A percentile compares a stretch with the other conserved stretches of the same genome.
These are phyloP conservation scores for Thinocorus orbignyianus DNA, from an alignment of 2,113 vertebrate species.

Conservation along the genomic window DNA sequence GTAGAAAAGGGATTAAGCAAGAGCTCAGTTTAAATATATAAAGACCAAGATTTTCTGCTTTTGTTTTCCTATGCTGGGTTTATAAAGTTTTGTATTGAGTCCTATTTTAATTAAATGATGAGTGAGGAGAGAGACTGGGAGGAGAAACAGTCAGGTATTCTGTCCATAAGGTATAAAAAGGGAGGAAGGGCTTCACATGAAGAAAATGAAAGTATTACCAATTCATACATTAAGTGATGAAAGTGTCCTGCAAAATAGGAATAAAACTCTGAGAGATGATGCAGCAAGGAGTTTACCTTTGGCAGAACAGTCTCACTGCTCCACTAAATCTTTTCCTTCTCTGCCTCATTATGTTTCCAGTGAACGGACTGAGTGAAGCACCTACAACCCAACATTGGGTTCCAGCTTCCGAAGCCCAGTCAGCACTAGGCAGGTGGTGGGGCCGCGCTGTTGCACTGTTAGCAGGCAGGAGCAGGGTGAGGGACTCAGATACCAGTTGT, in stretches of 20 bases:
- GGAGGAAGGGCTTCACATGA: background rate
- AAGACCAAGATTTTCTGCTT: background rate
- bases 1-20: background rate
- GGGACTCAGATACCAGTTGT: background rate
- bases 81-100: background rate
- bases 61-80: background rate
- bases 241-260: background rate
- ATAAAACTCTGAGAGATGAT: background rate
- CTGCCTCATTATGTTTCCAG: background rate
- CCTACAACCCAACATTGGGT: background rate
- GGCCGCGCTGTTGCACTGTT: background rate
- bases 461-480: background rate
- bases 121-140: background rate
- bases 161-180: background rate
- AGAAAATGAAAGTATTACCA: background rate
- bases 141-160: background rate
- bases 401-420: background rate
- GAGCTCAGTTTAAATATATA: background rate
- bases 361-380: background rate
- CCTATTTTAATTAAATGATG: background rate
- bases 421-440: accelerated
- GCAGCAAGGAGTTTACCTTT: background rate
- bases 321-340: background rate
- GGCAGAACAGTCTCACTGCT: background rate
- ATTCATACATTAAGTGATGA: background rate